These are phyloP conservation scores for Romanomermis culicivorax DNA, from an alignment of 2,888 invertebrate species.

Conservation along the genomic window DNA sequence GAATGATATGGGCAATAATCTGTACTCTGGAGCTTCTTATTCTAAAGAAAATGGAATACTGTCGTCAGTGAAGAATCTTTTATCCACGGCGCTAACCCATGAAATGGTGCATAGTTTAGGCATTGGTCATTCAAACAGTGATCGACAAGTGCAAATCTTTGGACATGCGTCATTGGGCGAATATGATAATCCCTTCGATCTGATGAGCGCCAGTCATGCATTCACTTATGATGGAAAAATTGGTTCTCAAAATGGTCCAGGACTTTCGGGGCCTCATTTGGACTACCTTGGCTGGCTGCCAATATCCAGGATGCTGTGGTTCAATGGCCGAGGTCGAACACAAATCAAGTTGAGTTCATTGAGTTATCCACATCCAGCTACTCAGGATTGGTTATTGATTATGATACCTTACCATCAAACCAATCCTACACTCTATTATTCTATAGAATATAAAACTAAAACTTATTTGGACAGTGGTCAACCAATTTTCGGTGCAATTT, in stretches of 20 bases:
- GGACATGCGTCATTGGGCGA: slow-evolving; percentile 21
- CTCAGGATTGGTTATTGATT: slow-evolving; percentile 20
- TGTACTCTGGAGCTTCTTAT: too few species aligned
- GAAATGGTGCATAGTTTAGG: slow-evolving; percentile 25
- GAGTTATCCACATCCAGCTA: slow-evolving; percentile 4
- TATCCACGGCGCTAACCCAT: slow-evolving; percentile 23
- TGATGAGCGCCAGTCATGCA: slow-evolving; percentile 26
- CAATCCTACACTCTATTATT: slow-evolving; percentile 22
- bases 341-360: background rate
- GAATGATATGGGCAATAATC: slow-evolving; percentile 15
- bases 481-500: background rate
- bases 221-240: slow-evolving; percentile 15
- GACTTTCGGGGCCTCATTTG: slow-evolving; percentile 23
- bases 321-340: slow-evolving; percentile 15
- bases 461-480: background rate
- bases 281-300: slow-evolving; percentile 27
- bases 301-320: slow-evolving; percentile 20
- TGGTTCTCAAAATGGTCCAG: slow-evolving; percentile 15
- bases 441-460: slow-evolving; percentile 21
- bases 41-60: slow-evolving; percentile 21
- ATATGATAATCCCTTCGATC: slow-evolving; percentile 23
- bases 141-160: slow-evolving; percentile 19
- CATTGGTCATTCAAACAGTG: slow-evolving; percentile 26
- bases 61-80: slow-evolving; percentile 21
- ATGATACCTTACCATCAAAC: slow-evolving; percentile 22